These are phyloP conservation scores for Notolepis coatsorum DNA, from an alignment of 2,797 vertebrate species.

Conservation along the genomic window DNA sequence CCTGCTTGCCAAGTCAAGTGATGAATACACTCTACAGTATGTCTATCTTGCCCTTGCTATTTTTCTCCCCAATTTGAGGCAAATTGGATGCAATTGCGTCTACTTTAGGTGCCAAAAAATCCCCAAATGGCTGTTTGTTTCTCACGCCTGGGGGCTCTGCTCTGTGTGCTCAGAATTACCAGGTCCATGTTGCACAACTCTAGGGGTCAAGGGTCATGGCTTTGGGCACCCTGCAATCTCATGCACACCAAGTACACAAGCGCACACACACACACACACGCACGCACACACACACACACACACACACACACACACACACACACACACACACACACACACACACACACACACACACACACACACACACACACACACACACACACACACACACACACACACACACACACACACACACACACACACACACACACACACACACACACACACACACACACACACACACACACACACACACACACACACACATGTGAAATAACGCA, in stretches of 20 bases:
- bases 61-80: slow-evolving; percentile 54
- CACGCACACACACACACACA: neutral
- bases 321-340: neutral
- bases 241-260: neutral
- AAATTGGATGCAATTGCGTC: slow-evolving; percentile 60
- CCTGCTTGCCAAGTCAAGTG: slow-evolving; percentile 30
- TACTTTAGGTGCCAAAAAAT: slow-evolving; percentile 54
- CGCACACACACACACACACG: neutral
- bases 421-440: neutral
- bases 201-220: slow-evolving; percentile 37
- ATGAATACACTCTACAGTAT: slow-evolving; percentile 44
- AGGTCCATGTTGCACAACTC: slow-evolving; percentile 45
- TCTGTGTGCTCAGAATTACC: slow-evolving; percentile 30
- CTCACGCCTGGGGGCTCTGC: slow-evolving; percentile 48
- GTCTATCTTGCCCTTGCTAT: slow-evolving; percentile 40
- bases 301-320: neutral
- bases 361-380: neutral
- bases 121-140: slow-evolving; percentile 53
- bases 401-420: neutral
- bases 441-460: neutral
- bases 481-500: neutral
- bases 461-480: neutral
- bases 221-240: slow-evolving; percentile 17
- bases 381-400: neutral
- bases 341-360: neutral